phyloP scores from a whole-genome alignment of 2,113 vertebrate species.

The Vombatus ursinus region DNA sequence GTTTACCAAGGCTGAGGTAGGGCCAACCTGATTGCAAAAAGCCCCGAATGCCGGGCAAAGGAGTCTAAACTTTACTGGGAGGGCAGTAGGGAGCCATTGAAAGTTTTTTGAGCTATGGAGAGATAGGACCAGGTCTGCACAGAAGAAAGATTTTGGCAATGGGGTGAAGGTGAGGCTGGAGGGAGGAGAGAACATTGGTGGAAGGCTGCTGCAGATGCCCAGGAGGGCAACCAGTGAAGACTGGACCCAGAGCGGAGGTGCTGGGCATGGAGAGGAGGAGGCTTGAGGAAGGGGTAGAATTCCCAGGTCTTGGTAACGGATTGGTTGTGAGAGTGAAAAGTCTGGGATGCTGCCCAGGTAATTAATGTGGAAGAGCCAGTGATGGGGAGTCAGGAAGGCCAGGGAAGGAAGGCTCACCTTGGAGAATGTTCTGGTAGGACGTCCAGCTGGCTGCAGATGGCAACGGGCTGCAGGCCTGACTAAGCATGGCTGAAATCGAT shows the following conservation, averaged over 20 bases:
- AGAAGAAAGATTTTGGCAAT: not conserved
- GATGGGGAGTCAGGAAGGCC: no score
- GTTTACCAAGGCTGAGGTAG: not conserved
- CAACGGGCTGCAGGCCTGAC: no score
- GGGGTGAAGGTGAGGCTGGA: not conserved
- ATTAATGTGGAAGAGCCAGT: no score
- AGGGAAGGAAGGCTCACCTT: no score
- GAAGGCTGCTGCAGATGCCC: not conserved
- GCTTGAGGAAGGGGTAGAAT: not conserved
- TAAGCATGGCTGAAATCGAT: no score
- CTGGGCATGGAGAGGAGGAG: not conserved
- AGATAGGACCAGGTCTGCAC: not conserved
- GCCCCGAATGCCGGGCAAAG: not conserved
- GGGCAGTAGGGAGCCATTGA: not conserved
- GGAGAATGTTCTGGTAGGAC: no score
- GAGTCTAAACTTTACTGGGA: not conserved
- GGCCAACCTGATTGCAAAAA: not conserved
- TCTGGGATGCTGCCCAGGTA: no score
- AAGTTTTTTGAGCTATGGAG: not conserved
- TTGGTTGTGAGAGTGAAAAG: no score
- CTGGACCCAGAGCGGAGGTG: not conserved
- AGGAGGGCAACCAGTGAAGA: not conserved
- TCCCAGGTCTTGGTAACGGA: no score
- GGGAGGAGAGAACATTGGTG: not conserved
- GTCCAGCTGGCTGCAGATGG: not conserved